phyloP scores from a whole-genome alignment of 2,113 vertebrate species.

The Equus quagga region DNA sequence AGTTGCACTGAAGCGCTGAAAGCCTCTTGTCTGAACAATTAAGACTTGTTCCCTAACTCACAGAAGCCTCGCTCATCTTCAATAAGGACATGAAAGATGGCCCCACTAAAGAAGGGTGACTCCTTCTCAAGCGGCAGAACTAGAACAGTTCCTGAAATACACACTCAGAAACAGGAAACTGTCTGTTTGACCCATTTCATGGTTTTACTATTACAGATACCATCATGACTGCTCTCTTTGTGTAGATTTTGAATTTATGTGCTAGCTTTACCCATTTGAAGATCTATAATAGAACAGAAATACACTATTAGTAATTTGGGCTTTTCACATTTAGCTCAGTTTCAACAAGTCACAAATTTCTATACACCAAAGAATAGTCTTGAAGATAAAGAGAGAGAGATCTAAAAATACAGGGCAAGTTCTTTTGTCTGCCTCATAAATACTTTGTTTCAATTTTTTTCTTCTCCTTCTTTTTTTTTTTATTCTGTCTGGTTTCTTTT shows the following conservation, averaged over 20 bases:
- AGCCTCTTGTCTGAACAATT: conserved; percentile 80
- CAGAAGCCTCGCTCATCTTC: neutral
- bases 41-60: neutral
- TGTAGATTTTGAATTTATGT: conserved; percentile 9
- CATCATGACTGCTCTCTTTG: conserved; percentile 28
- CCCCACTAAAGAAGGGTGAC: conserved; percentile 56
- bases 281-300: neutral
- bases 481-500: neutral
- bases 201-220: neutral
- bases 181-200: conserved; percentile 37
- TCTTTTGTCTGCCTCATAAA: neutral
- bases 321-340: neutral
- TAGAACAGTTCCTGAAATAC: neutral
- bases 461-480: neutral
- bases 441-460: neutral
- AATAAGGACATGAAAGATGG: conserved; percentile 59
- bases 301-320: neutral
- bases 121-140: conserved; percentile 30
- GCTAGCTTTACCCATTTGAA: neutral
- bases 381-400: neutral
- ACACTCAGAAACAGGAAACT: neutral
- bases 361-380: neutral
- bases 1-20: conserved; percentile 74
- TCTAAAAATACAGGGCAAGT: neutral
- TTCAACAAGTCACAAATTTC: neutral